Conservation (phyloP, 2,113 vertebrate species). For the Psilopsiagon aymara region DNA sequence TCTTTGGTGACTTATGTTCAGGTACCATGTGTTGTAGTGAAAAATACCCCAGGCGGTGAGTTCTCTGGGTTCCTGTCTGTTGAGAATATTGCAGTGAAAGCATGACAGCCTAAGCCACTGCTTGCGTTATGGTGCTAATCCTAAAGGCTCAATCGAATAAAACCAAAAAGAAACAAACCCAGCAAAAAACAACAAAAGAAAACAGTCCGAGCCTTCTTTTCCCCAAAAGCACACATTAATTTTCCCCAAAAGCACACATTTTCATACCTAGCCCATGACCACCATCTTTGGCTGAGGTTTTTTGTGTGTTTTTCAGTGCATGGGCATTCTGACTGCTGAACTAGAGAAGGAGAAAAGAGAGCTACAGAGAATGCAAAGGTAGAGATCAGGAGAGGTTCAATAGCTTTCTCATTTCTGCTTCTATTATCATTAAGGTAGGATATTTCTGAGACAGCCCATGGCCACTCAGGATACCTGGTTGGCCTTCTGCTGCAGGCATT, state of each 20-base stretch:
- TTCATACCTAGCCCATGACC: neutral
- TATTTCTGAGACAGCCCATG: neutral
- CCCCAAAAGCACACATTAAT: neutral
- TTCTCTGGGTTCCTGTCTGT: neutral
- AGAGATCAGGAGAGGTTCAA: neutral
- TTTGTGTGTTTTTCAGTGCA: neutral
- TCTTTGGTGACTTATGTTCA: neutral
- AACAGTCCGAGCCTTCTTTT: neutral
- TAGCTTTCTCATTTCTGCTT: neutral
- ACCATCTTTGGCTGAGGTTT: neutral
- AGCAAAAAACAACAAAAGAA: neutral
- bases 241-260: neutral
- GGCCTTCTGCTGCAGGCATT: neutral
- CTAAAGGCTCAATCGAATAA: neutral
- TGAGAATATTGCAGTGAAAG: neutral
- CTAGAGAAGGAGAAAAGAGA: neutral
- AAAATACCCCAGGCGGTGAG: neutral
- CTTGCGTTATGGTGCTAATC: neutral
- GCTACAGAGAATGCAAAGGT: neutral
- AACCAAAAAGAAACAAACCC: neutral
- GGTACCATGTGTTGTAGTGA: accelerated
- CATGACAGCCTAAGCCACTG: neutral
- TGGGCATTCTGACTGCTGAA: neutral
- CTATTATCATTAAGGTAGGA: neutral
- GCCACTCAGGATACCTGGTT: neutral